phyloP scores from a whole-genome alignment of 1,140 invertebrate genomes.

The Drosophila nigrodunni region DNA sequence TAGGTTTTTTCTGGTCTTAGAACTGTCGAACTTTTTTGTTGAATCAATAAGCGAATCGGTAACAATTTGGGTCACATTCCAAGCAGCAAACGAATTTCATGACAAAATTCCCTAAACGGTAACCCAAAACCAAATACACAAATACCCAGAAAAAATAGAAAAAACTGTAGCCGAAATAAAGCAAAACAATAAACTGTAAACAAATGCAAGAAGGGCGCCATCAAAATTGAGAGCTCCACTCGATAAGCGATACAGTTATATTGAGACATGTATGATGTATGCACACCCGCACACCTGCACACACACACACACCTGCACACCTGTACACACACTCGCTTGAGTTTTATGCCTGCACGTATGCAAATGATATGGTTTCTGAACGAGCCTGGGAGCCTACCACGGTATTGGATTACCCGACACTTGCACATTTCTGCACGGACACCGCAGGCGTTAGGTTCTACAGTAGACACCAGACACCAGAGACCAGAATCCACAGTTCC shows the following conservation, averaged over 20 bases:
- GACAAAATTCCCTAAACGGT: slow-evolving; percentile 79
- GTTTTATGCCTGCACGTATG: slow-evolving; percentile 62
- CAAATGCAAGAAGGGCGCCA: slow-evolving; percentile 71
- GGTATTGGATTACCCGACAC: slow-evolving; percentile 78
- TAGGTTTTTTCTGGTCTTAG: slow-evolving; percentile 42
- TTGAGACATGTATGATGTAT: slow-evolving; percentile 55
- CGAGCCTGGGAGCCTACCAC: slow-evolving; percentile 40
- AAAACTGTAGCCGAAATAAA: slow-evolving; percentile 21
- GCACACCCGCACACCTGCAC: slow-evolving; percentile 3
- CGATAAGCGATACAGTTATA: slow-evolving; percentile 54
- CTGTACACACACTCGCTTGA: slow-evolving; percentile 10
- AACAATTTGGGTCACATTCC: slow-evolving; percentile 83
- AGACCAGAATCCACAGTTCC: background rate
- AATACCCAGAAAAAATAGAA: slow-evolving; percentile 8
- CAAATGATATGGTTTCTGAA: slow-evolving; percentile 67
- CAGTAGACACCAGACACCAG: background rate
- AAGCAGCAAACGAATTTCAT: slow-evolving; percentile 73
- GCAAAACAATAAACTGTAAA: slow-evolving; percentile 82
- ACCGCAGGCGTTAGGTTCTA: slow-evolving; percentile 74
- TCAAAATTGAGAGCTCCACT: slow-evolving; percentile 80
- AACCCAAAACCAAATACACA: slow-evolving; percentile 55
- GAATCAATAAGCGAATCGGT: slow-evolving; percentile 83
- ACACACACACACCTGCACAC: slow-evolving; percentile 12
- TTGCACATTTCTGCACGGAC: slow-evolving; percentile 81
- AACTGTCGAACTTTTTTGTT: slow-evolving; percentile 81